Evolutionary conservation across 1,140 invertebrate species (phyloP), one percentile per base, ranked within the genome.

Genomic region (Meloidogyne floridensis): DNA sequence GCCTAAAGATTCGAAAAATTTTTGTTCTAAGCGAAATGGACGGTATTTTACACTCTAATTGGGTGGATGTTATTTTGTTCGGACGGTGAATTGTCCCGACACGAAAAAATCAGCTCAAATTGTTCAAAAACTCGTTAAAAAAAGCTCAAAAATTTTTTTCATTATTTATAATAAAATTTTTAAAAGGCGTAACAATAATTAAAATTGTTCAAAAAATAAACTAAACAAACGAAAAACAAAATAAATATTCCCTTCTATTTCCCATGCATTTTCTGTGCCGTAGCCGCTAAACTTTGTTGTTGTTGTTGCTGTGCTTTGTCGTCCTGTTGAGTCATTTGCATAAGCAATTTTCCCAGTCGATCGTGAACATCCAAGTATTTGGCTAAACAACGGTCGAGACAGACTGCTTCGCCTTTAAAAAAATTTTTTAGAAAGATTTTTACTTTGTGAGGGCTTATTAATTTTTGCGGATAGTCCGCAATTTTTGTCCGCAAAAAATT

Each of bases 291-390:
- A 71, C 65, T 79, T 69, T 71, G 51, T 6, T 79, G 77, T 53
- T 79, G 77, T 51, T 85, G 77, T 81, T 86, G 85, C 18, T 81
- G 43, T 15, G 59, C 72, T 32, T 77, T 75, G 32, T 86, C 85
- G 43, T 86, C 85, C 43, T 82, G 80, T 42, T 87, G 86, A n/a
- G 85, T 88, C 86, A 86, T 86, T n/a, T 81, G 72, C n/a, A 87
- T 86, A 6, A 86, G 59, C n/a, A 86, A 81, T 80, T 86, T 86
- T 8, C 85, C 85, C 18, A 86, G 53, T 59, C 78, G 59, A 18
- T 86, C 85, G 77, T 86, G 85, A 10, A 86, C 86, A 70, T 86
- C 86, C 65, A 86, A 75, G 54, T 86, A 86, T 65, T 86, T 86
- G 9, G 86, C 75, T 11, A 86, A 84, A 82, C 85, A 86, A 18